Evolutionary conservation across 2,888 invertebrate species (phyloP).

Genomic region (Ferdinandea cuprea): DNA sequence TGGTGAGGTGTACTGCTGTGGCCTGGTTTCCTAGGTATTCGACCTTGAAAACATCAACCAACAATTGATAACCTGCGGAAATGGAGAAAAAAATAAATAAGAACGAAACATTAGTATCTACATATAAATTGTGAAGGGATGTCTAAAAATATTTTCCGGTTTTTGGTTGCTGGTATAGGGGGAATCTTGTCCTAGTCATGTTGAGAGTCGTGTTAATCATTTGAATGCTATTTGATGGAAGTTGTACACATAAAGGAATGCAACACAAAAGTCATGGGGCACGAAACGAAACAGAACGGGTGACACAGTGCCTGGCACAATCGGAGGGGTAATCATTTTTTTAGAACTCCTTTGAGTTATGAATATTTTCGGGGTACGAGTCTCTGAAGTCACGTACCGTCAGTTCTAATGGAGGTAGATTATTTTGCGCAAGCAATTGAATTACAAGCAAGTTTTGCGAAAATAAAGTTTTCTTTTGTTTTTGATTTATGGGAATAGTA

Average conservation of each 20-base stretch:
- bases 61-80: conserved; percentile 61
- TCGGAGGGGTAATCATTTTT: conserved; percentile 28
- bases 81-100: conserved; percentile 18
- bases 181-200: conserved; percentile 48
- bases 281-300: conserved; percentile 24
- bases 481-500: conserved; percentile 40
- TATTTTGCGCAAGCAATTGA: conserved; percentile 20
- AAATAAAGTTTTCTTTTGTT: background rate
- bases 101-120: conserved; percentile 25
- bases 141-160: conserved; percentile 30
- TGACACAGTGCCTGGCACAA: conserved; percentile 66
- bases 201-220: conserved; percentile 58
- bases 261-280: conserved; percentile 44
- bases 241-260: conserved; percentile 52
- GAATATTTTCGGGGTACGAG: background rate
- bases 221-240: conserved; percentile 61
- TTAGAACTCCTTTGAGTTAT: conserved; percentile 9
- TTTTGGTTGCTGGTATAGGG: background rate
- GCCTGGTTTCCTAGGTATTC: conserved; percentile 63
- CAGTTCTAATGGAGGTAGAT: conserved; percentile 1
- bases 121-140: conserved; percentile 17
- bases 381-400: background rate
- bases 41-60: conserved; percentile 64
- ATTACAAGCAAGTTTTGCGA: background rate
- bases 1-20: conserved; percentile 27